Evolutionary conservation across 2,888 invertebrate genomes (phyloP).

Genomic region (Biston betularia): DNA sequence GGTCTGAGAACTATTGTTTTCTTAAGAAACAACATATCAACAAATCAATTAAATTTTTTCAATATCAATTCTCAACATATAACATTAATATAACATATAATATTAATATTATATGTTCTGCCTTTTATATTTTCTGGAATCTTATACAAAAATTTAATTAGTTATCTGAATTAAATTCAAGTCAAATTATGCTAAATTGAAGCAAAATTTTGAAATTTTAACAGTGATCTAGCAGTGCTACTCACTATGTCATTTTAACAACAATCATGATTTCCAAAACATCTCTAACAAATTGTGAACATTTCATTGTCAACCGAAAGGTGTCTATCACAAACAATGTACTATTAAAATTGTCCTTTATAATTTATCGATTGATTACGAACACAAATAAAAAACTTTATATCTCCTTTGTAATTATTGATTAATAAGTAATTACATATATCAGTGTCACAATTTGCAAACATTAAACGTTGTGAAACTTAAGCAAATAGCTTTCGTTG

Average conservation of each 20-base stretch:
- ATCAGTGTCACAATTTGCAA: slow-evolving; percentile 44
- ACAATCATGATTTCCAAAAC: slow-evolving; percentile 18
- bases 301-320: slow-evolving; percentile 30
- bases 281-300: not conserved
- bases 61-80: too few species aligned
- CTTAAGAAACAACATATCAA: too few species aligned
- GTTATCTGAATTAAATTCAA: too few species aligned
- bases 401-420: slow-evolving; percentile 26
- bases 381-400: slow-evolving; percentile 19
- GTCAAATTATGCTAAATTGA: too few species aligned
- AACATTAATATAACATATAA: too few species aligned
- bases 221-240: too few species aligned
- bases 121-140: too few species aligned
- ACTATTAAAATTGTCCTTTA: slow-evolving; percentile 12
- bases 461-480: slow-evolving; percentile 48
- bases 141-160: too few species aligned
- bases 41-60: too few species aligned
- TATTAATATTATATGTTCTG: too few species aligned
- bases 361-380: slow-evolving; percentile 16
- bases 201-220: too few species aligned
- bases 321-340: slow-evolving; percentile 20
- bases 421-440: slow-evolving; percentile 41
- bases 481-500: slow-evolving; percentile 52
- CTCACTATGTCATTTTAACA: not conserved
- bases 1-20: too few species aligned